These are phyloP conservation scores for Dicerorhinus sumatrensis DNA, from an alignment of 2,113 vertebrate species.

Conservation along the genomic window DNA sequence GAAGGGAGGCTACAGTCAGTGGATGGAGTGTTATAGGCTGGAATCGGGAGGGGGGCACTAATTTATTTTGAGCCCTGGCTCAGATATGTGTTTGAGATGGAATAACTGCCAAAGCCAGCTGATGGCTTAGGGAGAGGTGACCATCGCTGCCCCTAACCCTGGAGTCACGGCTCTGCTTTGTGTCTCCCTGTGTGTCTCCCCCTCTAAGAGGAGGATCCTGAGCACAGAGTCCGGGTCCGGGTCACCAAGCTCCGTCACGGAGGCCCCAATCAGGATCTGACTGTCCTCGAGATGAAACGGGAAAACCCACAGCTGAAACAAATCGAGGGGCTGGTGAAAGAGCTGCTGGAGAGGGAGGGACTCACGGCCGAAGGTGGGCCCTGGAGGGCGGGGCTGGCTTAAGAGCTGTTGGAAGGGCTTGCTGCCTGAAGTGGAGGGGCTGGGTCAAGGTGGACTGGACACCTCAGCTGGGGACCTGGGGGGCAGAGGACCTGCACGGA, in stretches of 20 bases:
- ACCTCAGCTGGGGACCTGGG: neutral
- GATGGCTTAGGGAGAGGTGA: neutral
- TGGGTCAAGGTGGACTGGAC: slow-evolving; percentile 59
- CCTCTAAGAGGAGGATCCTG: slow-evolving; percentile 90
- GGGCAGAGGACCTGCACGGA: neutral
- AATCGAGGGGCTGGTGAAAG: slow-evolving; percentile 96
- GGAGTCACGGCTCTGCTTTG: slow-evolving; percentile 71
- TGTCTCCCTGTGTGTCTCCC: slow-evolving; percentile 71
- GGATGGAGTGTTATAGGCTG: neutral
- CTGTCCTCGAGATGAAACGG: slow-evolving; percentile 93
- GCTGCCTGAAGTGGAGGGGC: slow-evolving; percentile 2
- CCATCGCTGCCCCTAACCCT: neutral
- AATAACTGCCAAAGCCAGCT: neutral
- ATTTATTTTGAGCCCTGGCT: neutral
- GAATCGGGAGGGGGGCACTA: fast-evolving
- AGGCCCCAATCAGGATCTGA: slow-evolving; percentile 91
- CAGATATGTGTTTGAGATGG: neutral
- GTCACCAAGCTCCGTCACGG: slow-evolving; percentile 93
- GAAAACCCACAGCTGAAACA: slow-evolving; percentile 94
- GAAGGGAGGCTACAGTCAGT: neutral
- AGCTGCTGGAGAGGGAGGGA: slow-evolving; percentile 97
- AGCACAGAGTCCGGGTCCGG: slow-evolving; percentile 94
- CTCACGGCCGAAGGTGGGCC: slow-evolving; percentile 95
- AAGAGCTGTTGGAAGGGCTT: slow-evolving; percentile 65
- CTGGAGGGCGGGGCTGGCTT: slow-evolving; percentile 71